These are phyloP conservation scores for Zophobas morio DNA, from an alignment of 1,140 invertebrate species.

Conservation along the genomic window DNA sequence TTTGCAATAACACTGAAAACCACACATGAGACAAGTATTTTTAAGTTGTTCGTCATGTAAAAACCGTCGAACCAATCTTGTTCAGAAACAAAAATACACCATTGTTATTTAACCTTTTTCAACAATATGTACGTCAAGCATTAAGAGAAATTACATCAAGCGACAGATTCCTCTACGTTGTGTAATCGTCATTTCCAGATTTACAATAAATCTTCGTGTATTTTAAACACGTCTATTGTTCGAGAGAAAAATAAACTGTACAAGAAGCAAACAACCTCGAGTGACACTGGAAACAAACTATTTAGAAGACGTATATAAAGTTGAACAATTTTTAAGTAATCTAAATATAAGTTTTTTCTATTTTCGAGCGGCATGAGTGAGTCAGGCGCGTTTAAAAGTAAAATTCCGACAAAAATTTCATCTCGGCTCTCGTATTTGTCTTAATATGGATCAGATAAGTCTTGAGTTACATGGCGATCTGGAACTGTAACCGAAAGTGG, in stretches of 20 bases:
- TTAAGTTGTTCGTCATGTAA: no score
- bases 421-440: slow-evolving; percentile 17
- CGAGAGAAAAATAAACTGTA: not conserved
- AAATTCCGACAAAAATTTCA: not conserved
- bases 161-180: not conserved
- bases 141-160: not conserved
- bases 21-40: no score
- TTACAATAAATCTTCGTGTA: no score
- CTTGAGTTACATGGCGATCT: slow-evolving; percentile 5
- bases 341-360: slow-evolving; percentile 31
- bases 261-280: not conserved
- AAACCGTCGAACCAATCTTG: not conserved
- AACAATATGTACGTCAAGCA: not conserved
- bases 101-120: slow-evolving; percentile 18
- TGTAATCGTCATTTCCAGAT: no score
- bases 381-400: not conserved
- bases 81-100: not conserved
- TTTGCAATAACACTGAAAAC: no score
- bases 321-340: not conserved
- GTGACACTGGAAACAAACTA: not conserved
- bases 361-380: slow-evolving; percentile 1
- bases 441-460: slow-evolving; percentile 17
- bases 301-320: not conserved
- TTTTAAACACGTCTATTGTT: not conserved
- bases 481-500: slow-evolving; percentile 11